Conservation (phyloP, 2,888 invertebrate genomes). For the Scaptomyza flava region DNA sequence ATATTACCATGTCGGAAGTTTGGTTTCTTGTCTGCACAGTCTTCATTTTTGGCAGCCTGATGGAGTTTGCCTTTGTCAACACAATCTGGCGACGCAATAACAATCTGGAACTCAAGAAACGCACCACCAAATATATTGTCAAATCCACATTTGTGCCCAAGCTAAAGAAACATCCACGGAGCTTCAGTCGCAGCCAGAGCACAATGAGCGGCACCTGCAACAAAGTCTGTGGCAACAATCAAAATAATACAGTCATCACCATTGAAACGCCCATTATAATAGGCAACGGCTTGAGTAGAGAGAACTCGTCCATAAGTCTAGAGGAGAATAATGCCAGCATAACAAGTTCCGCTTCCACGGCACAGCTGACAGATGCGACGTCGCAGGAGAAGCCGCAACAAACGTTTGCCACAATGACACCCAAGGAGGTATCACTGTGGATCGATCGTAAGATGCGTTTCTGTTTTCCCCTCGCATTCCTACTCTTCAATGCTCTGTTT, state of each 20-base stretch:
- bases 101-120: constrained; percentile 83
- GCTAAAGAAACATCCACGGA: constrained; percentile 87
- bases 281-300: constrained; percentile 83
- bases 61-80: constrained; percentile 95
- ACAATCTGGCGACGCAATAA: constrained; percentile 93
- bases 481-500: constrained; percentile 92
- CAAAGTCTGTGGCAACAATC: constrained; percentile 77
- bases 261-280: constrained; percentile 87
- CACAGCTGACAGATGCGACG: constrained; percentile 21
- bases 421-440: constrained; percentile 94
- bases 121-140: constrained; percentile 92
- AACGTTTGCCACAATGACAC: constrained; percentile 90
- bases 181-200: constrained; percentile 85
- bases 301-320: constrained; percentile 53
- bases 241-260: constrained; percentile 65
- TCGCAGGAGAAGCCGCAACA: constrained; percentile 54
- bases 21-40: constrained; percentile 94
- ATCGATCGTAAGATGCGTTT: constrained; percentile 91
- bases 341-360: constrained; percentile 32
- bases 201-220: constrained; percentile 53
- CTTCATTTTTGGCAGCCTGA: constrained; percentile 93
- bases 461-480: constrained; percentile 90
- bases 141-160: constrained; percentile 93
- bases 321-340: constrained; percentile 52
- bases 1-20: constrained; percentile 94